These are phyloP conservation scores for Sclerurus mexicanus DNA, from an alignment of 2,113 vertebrate genomes.

Conservation along the genomic window DNA sequence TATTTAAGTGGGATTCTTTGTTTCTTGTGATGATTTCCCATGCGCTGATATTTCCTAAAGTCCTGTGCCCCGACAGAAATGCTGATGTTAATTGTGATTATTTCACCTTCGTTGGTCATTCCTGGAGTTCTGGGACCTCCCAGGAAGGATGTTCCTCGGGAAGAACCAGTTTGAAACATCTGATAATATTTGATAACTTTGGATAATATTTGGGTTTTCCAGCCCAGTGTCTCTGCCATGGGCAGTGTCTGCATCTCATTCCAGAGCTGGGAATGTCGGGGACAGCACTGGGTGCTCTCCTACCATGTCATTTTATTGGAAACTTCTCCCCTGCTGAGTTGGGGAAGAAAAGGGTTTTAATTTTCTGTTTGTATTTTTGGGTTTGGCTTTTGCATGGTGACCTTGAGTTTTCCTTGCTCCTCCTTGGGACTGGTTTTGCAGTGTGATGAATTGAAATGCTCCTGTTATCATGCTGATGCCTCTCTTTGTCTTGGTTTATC, in stretches of 20 bases:
- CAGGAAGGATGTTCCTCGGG: too few species aligned
- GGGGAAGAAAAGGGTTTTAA: not conserved
- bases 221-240: accelerated
- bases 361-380: not conserved
- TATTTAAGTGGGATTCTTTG: not conserved
- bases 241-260: not conserved
- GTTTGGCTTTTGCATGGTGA: constrained; percentile 6
- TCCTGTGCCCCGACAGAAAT: not conserved
- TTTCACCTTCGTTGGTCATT: too few species aligned
- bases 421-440: not conserved
- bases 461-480: constrained; percentile 49
- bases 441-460: not conserved
- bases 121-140: too few species aligned
- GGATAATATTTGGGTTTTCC: not conserved
- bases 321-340: not conserved
- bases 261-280: not conserved
- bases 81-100: too few species aligned
- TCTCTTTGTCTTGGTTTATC: constrained; percentile 54
- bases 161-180: not conserved
- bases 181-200: too few species aligned
- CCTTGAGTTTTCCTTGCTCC: constrained; percentile 48
- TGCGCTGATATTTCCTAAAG: not conserved
- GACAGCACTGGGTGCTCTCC: not conserved
- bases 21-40: not conserved
- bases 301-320: not conserved